Evolutionary conservation across 2,113 vertebrate species (phyloP).

Genomic region (Forbesichthys papilliferus): DNA sequence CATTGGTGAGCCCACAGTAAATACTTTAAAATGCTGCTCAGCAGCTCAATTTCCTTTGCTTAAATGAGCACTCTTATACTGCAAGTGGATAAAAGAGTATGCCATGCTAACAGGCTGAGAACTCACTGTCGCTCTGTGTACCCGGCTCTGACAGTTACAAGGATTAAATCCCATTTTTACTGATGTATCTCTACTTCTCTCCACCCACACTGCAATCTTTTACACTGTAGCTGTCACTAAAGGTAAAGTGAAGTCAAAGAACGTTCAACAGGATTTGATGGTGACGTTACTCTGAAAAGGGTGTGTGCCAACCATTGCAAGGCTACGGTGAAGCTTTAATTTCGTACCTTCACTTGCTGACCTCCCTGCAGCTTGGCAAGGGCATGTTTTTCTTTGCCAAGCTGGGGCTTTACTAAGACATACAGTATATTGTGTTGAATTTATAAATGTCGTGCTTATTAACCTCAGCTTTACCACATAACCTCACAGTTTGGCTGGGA

Average conservation of each 20-base stretch:
- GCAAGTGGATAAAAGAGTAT: slow-evolving; percentile 22
- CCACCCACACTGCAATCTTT: not conserved
- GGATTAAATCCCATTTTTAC: slow-evolving; percentile 9
- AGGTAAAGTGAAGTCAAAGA: slow-evolving; percentile 26
- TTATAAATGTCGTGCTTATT: slow-evolving; percentile 38
- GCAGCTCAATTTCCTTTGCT: not conserved
- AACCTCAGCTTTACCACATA: slow-evolving; percentile 29
- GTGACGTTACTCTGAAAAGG: slow-evolving; percentile 12
- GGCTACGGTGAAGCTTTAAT: slow-evolving; percentile 10
- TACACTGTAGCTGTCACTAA: slow-evolving; percentile 17
- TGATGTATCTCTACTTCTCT: slow-evolving; percentile 1
- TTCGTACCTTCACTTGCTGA: slow-evolving; percentile 5
- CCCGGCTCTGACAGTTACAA: slow-evolving; percentile 16
- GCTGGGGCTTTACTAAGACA: not conserved
- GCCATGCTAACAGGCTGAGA: slow-evolving; percentile 7
- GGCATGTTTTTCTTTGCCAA: slow-evolving; percentile 10
- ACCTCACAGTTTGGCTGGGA: slow-evolving; percentile 25
- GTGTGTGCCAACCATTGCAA: slow-evolving; percentile 11
- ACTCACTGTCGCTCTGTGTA: slow-evolving; percentile 18
- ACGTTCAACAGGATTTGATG: slow-evolving; percentile 18
- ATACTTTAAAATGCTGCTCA: not conserved
- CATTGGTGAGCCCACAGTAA: not conserved
- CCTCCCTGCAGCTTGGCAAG: slow-evolving; percentile 20
- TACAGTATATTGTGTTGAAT: slow-evolving; percentile 30
- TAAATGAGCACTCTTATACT: slow-evolving; percentile 6